These are phyloP conservation scores for Onchidella celtica DNA, from an alignment of 2,888 invertebrate species.

Conservation along the genomic window DNA sequence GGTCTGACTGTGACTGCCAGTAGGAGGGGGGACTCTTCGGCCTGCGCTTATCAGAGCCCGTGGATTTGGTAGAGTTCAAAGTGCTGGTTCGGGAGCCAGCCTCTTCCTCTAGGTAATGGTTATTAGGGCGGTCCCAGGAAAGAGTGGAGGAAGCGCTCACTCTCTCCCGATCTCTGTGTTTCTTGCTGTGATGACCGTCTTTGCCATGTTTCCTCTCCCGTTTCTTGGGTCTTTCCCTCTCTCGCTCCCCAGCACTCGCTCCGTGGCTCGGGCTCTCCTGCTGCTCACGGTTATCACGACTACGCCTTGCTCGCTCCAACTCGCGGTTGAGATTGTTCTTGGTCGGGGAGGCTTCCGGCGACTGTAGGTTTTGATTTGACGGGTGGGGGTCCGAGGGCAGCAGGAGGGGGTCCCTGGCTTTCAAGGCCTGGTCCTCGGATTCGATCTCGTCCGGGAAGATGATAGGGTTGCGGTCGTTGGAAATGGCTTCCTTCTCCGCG, in stretches of 20 bases:
- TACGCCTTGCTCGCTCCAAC: not conserved
- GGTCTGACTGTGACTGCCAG: slow-evolving; percentile 45
- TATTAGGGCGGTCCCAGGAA: slow-evolving; percentile 35
- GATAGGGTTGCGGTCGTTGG: slow-evolving; percentile 68
- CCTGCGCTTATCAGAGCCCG: slow-evolving; percentile 25
- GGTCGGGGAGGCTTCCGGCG: not conserved
- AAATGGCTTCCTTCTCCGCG: slow-evolving; percentile 65
- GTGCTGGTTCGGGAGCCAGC: slow-evolving; percentile 27
- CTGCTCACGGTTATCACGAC: not conserved
- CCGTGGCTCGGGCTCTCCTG: no score
- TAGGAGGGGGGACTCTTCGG: slow-evolving; percentile 41
- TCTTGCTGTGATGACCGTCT: slow-evolving; percentile 7
- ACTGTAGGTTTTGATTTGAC: not conserved
- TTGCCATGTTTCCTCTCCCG: slow-evolving; percentile 3
- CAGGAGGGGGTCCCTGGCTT: slow-evolving; percentile 29
- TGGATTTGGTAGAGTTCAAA: slow-evolving; percentile 17
- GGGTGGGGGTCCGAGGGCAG: slow-evolving; percentile 26
- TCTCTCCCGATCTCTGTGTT: not conserved
- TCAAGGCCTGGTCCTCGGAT: slow-evolving; percentile 33
- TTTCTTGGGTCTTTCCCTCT: slow-evolving; percentile 8
- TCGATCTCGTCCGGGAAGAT: slow-evolving; percentile 69
- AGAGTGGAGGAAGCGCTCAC: slow-evolving; percentile 29
- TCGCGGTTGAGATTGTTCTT: slow-evolving; percentile 5
- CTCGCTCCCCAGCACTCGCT: no score
- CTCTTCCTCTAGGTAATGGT: slow-evolving; percentile 41